A percentile compares a stretch with the other conserved stretches of the same genome.
Evolutionary conservation across 2,797 vertebrate genomes (phyloP).

Genomic region (Emys orbicularis): DNA sequence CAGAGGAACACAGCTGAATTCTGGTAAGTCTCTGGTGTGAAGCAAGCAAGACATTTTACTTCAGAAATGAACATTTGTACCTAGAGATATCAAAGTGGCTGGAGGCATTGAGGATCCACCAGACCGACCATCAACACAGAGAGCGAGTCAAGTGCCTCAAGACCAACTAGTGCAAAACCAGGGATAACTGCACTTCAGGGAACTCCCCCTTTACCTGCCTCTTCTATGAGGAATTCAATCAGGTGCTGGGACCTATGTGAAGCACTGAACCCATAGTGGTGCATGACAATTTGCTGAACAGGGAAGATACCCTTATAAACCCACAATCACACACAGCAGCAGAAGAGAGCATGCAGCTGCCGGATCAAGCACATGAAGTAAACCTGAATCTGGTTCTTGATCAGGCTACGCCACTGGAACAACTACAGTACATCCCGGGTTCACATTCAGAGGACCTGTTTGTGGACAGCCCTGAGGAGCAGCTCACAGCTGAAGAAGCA

Average conservation of each 20-base stretch:
- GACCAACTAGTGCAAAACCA: background rate
- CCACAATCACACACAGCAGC: background rate
- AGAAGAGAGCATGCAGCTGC: too few species aligned
- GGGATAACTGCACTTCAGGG: background rate
- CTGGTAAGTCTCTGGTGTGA: background rate
- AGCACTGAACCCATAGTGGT: background rate
- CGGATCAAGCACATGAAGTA: background rate
- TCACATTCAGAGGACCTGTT: background rate
- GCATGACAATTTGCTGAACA: background rate
- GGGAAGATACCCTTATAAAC: background rate
- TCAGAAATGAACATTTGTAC: background rate
- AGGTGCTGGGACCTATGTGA: background rate
- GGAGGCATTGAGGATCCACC: background rate
- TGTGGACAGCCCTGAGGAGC: background rate
- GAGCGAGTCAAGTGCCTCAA: background rate
- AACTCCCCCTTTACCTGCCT: background rate
- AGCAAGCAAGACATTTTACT: background rate
- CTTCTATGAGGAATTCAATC: background rate
- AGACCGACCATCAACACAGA: background rate
- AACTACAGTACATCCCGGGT: background rate
- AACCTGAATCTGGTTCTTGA: background rate
- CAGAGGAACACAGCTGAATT: background rate
- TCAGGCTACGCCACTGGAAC: background rate
- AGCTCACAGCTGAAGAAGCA: background rate
- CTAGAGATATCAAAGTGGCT: background rate